Base-by-base conservation (phyloP, 2,888 invertebrate genomes). In the Rhogogaster chlorosoma region DNA sequence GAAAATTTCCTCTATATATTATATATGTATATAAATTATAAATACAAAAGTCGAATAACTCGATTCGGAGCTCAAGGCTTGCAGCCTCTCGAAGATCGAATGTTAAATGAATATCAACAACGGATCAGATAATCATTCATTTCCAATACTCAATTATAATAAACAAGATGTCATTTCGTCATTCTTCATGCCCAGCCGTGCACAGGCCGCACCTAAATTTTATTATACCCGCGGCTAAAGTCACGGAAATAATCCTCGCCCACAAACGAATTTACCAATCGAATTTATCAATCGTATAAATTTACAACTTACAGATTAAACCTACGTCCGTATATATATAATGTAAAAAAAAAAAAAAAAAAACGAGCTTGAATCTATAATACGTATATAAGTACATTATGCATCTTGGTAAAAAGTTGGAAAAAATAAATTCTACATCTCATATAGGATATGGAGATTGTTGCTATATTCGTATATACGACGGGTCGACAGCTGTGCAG, bases 21-120 rank as follows among this genome's bases (percentile, higher is more conserved):
- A 5, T 36, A 36, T 36, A 36, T 36, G 2, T 36, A 36, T 36
- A 0, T 36, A 36, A 36, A 5, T 36, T 5, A 36, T 3, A 1
- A 36, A 36, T 36, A 36, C 36, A 2, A 36, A 36, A 36, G n/a
- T n/a, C n/a, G n/a, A n/a, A n/a, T n/a, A n/a, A n/a, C n/a, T 88
- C 89, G 90, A 91, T 90, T 90, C 91, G 87, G 89, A 89, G 89
- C 88, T 90, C 88, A 87, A 88, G 89, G 61, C 84, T 78, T 22
- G 53, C n/a, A 49, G 26, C 73, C 29, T 49, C 61, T 29, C 80
- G 12, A 61, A 26, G 22, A 61, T 61, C 38, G 38, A 22, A 80
- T 38, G 15, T 57, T 80, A 7, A 77, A 80, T 80, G 61, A 49
- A 57, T 61, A 61, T 49, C 32, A 80, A 61, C 61, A 61, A 80